Evolutionary conservation across 2,888 invertebrate genomes (phyloP).

Genomic region (Gortyna flavago): DNA sequence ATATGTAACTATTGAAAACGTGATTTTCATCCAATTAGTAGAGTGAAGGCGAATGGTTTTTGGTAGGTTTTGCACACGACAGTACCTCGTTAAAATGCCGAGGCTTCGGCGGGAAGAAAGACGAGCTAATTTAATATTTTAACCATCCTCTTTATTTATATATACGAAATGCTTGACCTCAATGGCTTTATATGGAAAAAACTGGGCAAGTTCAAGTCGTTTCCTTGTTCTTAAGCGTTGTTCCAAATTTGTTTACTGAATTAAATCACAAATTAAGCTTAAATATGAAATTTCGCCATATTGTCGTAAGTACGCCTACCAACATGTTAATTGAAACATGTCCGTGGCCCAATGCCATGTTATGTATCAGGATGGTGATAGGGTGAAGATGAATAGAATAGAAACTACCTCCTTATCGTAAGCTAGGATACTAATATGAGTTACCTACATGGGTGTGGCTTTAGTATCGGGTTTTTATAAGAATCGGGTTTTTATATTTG

Average conservation of each 20-base stretch:
- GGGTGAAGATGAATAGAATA: background rate
- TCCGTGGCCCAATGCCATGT: background rate
- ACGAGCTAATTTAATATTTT: conserved; percentile 82
- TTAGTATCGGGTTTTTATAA: background rate
- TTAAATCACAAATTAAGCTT: conserved; percentile 47
- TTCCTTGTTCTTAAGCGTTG: conserved; percentile 55
- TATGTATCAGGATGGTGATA: background rate
- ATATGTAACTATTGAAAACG: conserved; percentile 54
- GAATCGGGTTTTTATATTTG: background rate
- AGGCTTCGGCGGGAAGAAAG: conserved; percentile 77
- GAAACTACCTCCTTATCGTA: background rate
- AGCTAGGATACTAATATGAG: background rate
- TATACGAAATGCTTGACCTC: conserved; percentile 81
- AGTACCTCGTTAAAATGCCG: conserved; percentile 86
- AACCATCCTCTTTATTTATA: conserved; percentile 81
- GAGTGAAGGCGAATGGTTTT: conserved; percentile 76
- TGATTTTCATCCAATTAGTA: conserved; percentile 82
- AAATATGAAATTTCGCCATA: conserved; percentile 4
- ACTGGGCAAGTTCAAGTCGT: conserved; percentile 60
- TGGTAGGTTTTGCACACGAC: conserved; percentile 71
- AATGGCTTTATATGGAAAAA: conserved; percentile 76
- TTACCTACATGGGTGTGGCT: no score
- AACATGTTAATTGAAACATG: conserved; percentile 1
- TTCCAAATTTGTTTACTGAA: conserved; percentile 55
- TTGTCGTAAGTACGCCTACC: background rate